phyloP scores from a whole-genome alignment of 1,140 invertebrate genomes.

The Sesamia nonagrioides region DNA sequence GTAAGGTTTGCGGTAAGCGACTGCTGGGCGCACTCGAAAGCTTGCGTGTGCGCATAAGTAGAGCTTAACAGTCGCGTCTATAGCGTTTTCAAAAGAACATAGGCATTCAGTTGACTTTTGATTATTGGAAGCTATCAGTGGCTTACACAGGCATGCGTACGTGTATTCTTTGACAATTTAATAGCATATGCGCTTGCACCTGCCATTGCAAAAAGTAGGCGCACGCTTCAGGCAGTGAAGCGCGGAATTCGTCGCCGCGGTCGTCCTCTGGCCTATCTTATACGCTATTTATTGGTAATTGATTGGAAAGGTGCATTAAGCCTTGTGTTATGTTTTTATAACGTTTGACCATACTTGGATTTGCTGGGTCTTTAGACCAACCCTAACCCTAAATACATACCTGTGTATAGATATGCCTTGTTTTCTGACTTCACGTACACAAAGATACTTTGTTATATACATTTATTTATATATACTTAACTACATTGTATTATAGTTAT shows the following conservation, averaged over 20 bases:
- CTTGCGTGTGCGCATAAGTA: constrained; percentile 51
- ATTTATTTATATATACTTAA: too few relatives aligned
- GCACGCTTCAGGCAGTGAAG: constrained; percentile 82
- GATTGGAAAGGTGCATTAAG: constrained; percentile 83
- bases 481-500: too few relatives aligned
- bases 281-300: constrained; percentile 84
- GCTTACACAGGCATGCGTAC: constrained; percentile 64
- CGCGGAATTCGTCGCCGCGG: constrained; percentile 83
- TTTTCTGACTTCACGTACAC: constrained; percentile 49
- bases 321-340: constrained; percentile 58
- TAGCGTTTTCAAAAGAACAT: constrained; percentile 48
- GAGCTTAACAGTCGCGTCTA: constrained; percentile 38
- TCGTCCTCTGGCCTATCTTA: constrained; percentile 80
- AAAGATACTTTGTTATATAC: too few relatives aligned
- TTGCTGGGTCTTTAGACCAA: constrained; percentile 49
- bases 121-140: constrained; percentile 74
- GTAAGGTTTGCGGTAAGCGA: constrained; percentile 62
- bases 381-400: constrained; percentile 26
- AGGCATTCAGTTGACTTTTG: constrained; percentile 70
- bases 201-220: constrained; percentile 84
- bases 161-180: constrained; percentile 85
- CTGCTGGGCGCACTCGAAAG: constrained; percentile 29
- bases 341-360: constrained; percentile 58
- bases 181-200: constrained; percentile 85
- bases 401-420: not conserved